phyloP scores from a whole-genome alignment of 1,140 invertebrate genomes.

The Drosophila bifasciata region DNA sequence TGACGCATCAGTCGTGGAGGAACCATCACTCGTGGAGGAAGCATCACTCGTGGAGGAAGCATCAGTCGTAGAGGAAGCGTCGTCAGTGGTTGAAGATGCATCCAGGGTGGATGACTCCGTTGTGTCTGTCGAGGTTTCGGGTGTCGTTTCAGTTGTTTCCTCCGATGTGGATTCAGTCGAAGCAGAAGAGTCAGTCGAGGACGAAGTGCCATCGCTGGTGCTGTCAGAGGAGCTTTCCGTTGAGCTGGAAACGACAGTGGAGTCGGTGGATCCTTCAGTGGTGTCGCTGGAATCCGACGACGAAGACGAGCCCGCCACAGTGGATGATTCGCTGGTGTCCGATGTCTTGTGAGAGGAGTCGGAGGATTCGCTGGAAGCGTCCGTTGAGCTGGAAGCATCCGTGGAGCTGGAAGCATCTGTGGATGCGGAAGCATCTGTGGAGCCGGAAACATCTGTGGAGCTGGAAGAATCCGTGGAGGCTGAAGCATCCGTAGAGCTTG shows the following conservation, averaged over 20 bases:
- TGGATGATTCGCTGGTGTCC: slow-evolving; percentile 21
- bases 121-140: slow-evolving; percentile 41
- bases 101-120: slow-evolving; percentile 41
- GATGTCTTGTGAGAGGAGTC: slow-evolving; percentile 53
- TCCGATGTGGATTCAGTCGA: slow-evolving; percentile 50
- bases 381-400: slow-evolving; percentile 28
- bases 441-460: slow-evolving; percentile 7
- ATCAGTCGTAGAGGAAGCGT: background rate
- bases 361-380: slow-evolving; percentile 13
- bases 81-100: slow-evolving; percentile 22
- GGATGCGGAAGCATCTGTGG: slow-evolving; percentile 33
- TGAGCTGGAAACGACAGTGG: slow-evolving; percentile 40
- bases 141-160: slow-evolving; percentile 47
- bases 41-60: slow-evolving; percentile 6
- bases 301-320: slow-evolving; percentile 19
- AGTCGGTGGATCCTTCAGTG: slow-evolving; percentile 15
- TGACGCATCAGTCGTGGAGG: background rate
- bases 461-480: slow-evolving; percentile 15
- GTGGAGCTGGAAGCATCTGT: slow-evolving; percentile 36
- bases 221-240: slow-evolving; percentile 45
- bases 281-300: slow-evolving; percentile 21
- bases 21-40: slow-evolving; percentile 19
- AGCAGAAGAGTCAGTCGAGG: slow-evolving; percentile 48
- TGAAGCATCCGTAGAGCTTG: slow-evolving; percentile 23
- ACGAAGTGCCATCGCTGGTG: slow-evolving; percentile 38